Base-by-base conservation (phyloP, 2,113 vertebrate species). In the Mirza zaza region DNA sequence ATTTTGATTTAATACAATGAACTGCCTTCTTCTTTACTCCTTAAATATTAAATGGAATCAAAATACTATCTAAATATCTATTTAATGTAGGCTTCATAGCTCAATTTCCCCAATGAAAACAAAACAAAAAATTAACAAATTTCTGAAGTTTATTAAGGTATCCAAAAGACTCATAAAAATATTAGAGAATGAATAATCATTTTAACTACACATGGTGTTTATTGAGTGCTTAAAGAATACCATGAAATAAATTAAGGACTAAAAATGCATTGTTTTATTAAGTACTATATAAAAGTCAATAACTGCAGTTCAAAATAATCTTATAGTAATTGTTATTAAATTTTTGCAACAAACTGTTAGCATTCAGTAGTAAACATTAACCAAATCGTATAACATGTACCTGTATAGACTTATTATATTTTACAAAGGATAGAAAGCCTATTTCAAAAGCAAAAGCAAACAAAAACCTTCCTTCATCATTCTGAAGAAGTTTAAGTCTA, bases 1-100 rank as follows among this genome's bases (percentile, higher is more conserved):
- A 23, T 61, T 95, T 92, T 87, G 45, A 95, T 75, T 96, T 87
- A 90, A 63, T 59, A 85, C 81, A 83, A 87, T 91, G 39, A 94
- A 97, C 21, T 71, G 82, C 25, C 88, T 21, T 77, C 8, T 95
- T 65, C 39, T 68, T 90, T 73, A 61, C 92, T 93, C 87, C 68
- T 90, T 91, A 91, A 75, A 39, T 89, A 81, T 52, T 87, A 88
- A 94, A 75, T 95, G 36, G 61, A 87, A 87, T 86, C 20, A 80
- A 87, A 85, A 67, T 7, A 82, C 32, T 15, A 79, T 61, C 48
- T 61, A 85, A 71, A 93, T 83, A 83, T 14, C 67, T 87, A 83
- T 18, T 61, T 87, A 80, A 59, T 65, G 8, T 83, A 84, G 29
- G 7, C 14, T 86, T 15, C 14, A 79, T 68, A n/a, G 5, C 29